These are phyloP conservation scores for Sceliomorpha sp. DNA, from an alignment of 2,888 invertebrate species.

Conservation along the genomic window DNA sequence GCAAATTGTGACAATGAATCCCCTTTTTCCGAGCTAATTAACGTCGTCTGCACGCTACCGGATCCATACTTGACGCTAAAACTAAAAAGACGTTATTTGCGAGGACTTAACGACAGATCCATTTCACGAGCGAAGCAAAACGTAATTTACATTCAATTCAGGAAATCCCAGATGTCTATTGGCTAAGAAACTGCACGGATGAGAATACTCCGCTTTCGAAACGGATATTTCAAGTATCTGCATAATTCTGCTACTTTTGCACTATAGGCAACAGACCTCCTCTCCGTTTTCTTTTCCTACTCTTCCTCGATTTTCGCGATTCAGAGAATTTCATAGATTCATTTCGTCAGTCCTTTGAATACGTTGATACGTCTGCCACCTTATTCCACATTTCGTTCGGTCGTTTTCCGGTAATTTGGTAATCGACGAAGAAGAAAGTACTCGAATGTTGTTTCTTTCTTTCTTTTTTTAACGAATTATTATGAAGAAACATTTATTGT, in stretches of 20 bases:
- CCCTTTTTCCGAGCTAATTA: conserved; percentile 36
- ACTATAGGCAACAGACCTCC: no score
- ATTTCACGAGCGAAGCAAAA: conserved; percentile 64
- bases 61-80: conserved; percentile 17
- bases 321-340: neutral
- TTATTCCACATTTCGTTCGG: no score
- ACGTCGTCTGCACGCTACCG: conserved; percentile 20
- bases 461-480: no score
- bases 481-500: no score
- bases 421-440: no score
- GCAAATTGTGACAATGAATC: conserved; percentile 41
- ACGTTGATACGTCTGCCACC: no score
- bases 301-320: neutral
- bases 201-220: conserved; percentile 66
- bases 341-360: neutral
- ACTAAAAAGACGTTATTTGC: conserved; percentile 34
- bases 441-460: no score
- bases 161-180: conserved; percentile 72
- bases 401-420: no score
- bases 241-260: conserved; percentile 62
- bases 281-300: no score
- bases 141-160: conserved; percentile 75
- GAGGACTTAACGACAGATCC: conserved; percentile 68
- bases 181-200: conserved; percentile 63
- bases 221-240: conserved; percentile 68